Conservation (phyloP, 2,888 invertebrate species). For the Nomada fucata region DNA sequence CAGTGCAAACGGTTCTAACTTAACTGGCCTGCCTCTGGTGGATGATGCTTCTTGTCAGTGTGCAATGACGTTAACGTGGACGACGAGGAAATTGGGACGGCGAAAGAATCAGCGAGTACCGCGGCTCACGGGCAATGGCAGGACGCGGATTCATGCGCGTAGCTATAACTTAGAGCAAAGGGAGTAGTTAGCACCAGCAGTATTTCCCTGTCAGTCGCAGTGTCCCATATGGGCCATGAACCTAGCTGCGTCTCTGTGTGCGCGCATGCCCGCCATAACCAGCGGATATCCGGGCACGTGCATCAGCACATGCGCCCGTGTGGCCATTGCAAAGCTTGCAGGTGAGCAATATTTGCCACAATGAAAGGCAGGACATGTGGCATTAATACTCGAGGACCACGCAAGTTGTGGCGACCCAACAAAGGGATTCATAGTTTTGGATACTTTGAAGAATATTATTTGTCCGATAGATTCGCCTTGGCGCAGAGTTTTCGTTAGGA, state of each 20-base stretch:
- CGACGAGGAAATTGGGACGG: neutral
- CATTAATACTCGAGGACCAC: too few relatives aligned
- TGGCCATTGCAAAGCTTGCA: neutral
- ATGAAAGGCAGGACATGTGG: neutral
- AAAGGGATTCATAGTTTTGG: too few relatives aligned
- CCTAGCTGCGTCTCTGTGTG: constrained; percentile 44
- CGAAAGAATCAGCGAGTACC: constrained; percentile 29
- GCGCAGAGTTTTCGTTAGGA: too few relatives aligned
- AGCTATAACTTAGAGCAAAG: constrained; percentile 72
- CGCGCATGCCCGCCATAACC: constrained; percentile 52
- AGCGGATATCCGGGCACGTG: constrained; percentile 48
- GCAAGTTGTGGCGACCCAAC: too few relatives aligned
- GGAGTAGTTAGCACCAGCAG: constrained; percentile 73
- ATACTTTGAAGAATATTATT: too few relatives aligned
- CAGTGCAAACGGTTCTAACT: too few relatives aligned
- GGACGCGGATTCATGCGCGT: constrained; percentile 53
- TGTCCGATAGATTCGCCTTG: too few relatives aligned
- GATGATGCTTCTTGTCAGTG: neutral
- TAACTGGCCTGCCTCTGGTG: neutral
- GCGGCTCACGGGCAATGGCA: constrained; percentile 22
- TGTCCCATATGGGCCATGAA: constrained; percentile 61
- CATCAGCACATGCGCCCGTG: constrained; percentile 39
- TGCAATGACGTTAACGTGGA: neutral
- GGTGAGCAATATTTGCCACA: constrained; percentile 4
- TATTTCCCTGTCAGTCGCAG: constrained; percentile 74